These are phyloP conservation scores for Loripinus fragilis DNA, from an alignment of 2,888 invertebrate genomes.

Conservation along the genomic window DNA sequence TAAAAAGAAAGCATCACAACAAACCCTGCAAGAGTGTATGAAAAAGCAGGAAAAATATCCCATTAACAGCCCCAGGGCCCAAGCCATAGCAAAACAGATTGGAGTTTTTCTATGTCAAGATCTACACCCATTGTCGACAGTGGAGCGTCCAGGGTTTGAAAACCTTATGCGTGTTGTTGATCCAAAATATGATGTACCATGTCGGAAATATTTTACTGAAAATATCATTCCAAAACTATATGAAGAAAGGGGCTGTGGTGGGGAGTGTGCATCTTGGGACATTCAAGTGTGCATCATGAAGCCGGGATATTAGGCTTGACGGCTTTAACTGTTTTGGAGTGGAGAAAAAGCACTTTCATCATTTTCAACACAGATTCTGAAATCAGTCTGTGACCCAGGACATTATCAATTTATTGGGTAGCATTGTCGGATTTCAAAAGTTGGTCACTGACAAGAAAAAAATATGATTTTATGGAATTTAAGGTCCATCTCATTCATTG, in stretches of 20 bases:
- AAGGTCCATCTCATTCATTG: too few relatives aligned
- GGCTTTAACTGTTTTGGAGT: neutral
- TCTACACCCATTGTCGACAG: neutral
- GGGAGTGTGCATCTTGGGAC: too few relatives aligned
- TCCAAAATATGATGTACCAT: neutral
- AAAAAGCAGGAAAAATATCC: constrained; percentile 13
- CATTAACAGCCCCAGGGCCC: constrained; percentile 3
- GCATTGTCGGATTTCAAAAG: too few relatives aligned
- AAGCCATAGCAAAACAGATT: constrained; percentile 4
- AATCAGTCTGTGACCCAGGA: neutral
- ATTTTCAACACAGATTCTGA: neutral
- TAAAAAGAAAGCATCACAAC: constrained; percentile 2
- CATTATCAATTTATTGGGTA: too few relatives aligned
- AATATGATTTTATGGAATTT: too few relatives aligned
- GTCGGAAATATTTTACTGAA: neutral
- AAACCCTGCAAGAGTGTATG: neutral
- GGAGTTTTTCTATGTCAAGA: constrained; percentile 2
- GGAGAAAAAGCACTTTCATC: neutral
- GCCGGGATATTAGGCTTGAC: too few relatives aligned
- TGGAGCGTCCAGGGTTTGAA: neutral
- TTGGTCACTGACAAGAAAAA: too few relatives aligned
- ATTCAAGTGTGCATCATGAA: too few relatives aligned
- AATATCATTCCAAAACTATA: neutral
- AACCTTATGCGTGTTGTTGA: neutral
- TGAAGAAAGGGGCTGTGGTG: too few relatives aligned